Conservation (phyloP, 2,888 invertebrate genomes). For the Aphodius sticticus region DNA sequence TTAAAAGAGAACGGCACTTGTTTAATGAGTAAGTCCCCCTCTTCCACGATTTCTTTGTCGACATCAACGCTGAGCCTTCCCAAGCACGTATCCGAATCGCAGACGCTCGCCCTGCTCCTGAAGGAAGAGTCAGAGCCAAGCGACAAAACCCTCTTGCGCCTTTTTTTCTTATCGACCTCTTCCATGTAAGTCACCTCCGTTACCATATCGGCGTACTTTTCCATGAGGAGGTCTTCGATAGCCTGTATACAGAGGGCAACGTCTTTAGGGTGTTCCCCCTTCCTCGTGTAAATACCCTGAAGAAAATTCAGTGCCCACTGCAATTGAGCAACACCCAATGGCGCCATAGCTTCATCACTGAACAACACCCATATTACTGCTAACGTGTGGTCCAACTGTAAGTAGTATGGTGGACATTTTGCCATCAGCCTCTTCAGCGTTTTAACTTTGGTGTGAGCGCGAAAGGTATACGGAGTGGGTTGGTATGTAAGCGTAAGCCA, state of each 20-base stretch:
- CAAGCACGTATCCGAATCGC: slow-evolving; percentile 25
- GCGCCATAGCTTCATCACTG: slow-evolving; percentile 47
- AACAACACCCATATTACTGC: slow-evolving; percentile 60
- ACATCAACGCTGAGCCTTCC: slow-evolving; percentile 26
- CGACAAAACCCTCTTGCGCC: not conserved
- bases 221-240: slow-evolving; percentile 56
- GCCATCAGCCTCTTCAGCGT: slow-evolving; percentile 46
- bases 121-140: slow-evolving; percentile 7
- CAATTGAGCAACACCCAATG: slow-evolving; percentile 57
- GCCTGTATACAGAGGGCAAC: slow-evolving; percentile 55
- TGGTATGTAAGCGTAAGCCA: not conserved
- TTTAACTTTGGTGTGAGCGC: slow-evolving; percentile 47
- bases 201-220: slow-evolving; percentile 55
- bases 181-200: slow-evolving; percentile 37
- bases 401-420: slow-evolving; percentile 56
- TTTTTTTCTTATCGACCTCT: not conserved
- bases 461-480: slow-evolving; percentile 56
- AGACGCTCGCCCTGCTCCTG: slow-evolving; percentile 12
- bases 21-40: slow-evolving; percentile 42
- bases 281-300: slow-evolving; percentile 52
- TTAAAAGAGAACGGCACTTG: slow-evolving; percentile 53
- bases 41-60: slow-evolving; percentile 14
- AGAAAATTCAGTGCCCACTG: slow-evolving; percentile 60
- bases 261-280: slow-evolving; percentile 55
- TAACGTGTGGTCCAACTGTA: slow-evolving; percentile 58